These are phyloP conservation scores for Drosophila bipectinata DNA, from an alignment of 1,140 invertebrate genomes.

Conservation along the genomic window DNA sequence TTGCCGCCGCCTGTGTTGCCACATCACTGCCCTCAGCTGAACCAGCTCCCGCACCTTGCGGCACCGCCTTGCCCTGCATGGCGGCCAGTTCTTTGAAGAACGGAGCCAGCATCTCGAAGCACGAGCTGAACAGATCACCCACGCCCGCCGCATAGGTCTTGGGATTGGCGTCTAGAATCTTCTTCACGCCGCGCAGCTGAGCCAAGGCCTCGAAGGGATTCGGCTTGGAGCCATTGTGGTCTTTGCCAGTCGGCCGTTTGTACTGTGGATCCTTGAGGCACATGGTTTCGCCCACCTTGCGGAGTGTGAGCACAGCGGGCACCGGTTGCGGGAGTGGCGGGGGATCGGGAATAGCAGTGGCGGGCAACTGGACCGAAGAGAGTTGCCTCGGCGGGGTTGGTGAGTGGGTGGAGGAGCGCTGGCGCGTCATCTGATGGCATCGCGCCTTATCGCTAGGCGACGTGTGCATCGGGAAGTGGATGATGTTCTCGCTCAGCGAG, in stretches of 20 bases:
- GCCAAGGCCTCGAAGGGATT: slow-evolving; percentile 90
- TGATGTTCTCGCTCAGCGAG: slow-evolving; percentile 89
- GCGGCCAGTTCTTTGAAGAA: slow-evolving; percentile 82
- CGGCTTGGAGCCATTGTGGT: slow-evolving; percentile 79
- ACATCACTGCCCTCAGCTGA: slow-evolving; percentile 14
- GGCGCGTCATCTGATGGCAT: slow-evolving; percentile 86
- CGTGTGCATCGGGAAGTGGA: slow-evolving; percentile 85
- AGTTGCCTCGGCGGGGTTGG: slow-evolving; percentile 70
- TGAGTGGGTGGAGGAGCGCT: slow-evolving; percentile 76
- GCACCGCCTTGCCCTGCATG: slow-evolving; percentile 53
- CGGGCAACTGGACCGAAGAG: slow-evolving; percentile 16
- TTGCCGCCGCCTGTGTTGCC: background rate
- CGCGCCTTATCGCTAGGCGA: slow-evolving; percentile 90
- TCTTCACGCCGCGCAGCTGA: slow-evolving; percentile 89
- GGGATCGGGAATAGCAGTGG: slow-evolving; percentile 43
- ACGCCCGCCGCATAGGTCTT: slow-evolving; percentile 84
- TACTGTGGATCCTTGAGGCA: slow-evolving; percentile 92
- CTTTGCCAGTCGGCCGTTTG: slow-evolving; percentile 86
- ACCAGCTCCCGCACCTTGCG: slow-evolving; percentile 23
- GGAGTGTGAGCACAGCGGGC: slow-evolving; percentile 84
- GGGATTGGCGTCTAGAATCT: slow-evolving; percentile 88
- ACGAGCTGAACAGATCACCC: slow-evolving; percentile 89
- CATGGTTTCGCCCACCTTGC: slow-evolving; percentile 90
- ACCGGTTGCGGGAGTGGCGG: slow-evolving; percentile 72
- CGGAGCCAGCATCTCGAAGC: slow-evolving; percentile 89